phyloP scores from a whole-genome alignment of 2,113 vertebrate genomes.

The Acinonyx jubatus region DNA sequence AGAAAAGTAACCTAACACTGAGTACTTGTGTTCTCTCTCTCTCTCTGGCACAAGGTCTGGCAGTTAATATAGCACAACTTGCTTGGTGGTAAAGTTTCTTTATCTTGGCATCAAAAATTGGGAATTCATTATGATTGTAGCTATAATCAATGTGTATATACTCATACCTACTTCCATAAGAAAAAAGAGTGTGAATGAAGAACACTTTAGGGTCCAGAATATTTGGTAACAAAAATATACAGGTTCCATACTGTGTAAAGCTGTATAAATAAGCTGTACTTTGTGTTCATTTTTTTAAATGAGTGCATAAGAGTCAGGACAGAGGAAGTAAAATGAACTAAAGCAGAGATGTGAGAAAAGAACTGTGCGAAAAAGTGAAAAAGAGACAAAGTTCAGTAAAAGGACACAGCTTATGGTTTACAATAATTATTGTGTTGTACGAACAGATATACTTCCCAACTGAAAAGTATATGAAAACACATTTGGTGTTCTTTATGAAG shows the following conservation, averaged over 20 bases:
- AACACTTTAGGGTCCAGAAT: background rate
- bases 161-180: background rate
- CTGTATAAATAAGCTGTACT: background rate
- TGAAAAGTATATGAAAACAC: background rate
- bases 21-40: background rate
- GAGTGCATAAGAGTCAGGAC: background rate
- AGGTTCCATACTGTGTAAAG: background rate
- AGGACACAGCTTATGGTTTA: background rate
- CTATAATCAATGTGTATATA: background rate
- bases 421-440: background rate
- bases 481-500: background rate
- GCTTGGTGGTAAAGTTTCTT: background rate
- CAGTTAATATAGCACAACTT: background rate
- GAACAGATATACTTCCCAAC: background rate
- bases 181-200: background rate
- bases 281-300: background rate
- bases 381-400: background rate
- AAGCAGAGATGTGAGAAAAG: background rate
- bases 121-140: background rate
- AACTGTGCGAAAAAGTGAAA: background rate
- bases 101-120: constrained; percentile 14
- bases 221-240: background rate
- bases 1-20: background rate
- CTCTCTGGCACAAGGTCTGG: background rate
- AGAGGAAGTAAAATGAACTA: background rate